Evolutionary conservation across 2,113 vertebrate species (phyloP), one percentile per base, ranked within the genome.

Genomic region (Trogon melanurus): DNA sequence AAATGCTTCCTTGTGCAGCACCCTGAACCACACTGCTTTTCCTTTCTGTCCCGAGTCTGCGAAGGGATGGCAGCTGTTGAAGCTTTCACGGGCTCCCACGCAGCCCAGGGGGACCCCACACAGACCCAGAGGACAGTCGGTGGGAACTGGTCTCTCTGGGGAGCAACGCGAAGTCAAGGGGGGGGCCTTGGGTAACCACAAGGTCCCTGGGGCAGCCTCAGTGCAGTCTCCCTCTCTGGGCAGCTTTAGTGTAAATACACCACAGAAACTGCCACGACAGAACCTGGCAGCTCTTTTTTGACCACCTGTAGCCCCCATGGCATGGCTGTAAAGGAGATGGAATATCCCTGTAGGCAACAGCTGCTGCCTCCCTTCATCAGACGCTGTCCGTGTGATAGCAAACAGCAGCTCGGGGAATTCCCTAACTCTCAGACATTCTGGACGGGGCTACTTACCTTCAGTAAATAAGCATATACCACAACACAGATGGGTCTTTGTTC

Each of bases 51-150:
- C 34, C 11, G 20, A 60, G 32, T 9, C 53, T 88, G 57, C 54
- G 32, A 64, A 60, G 21, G 22, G 9, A 3, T 23, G 29, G 7
- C 2, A 2, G 56, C 27, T 91, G 20, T 12, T 72, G 38, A 16
- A 27, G 18, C 9, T 38, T 65, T 65, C 21, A 13, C 2, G 32
- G 36, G 16, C 26, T 83, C 34, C 38, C 7, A 3, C 5, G 8
- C 0, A 10, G 30, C 17, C 67, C 66, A 54, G 44, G 36, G 48
- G 25, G 17, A 13, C 23, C 14, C 21, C 30, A 38, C 34, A 23
- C 2, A 30, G 29, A 41, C 26, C 11, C 57, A 56, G 21, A 67
- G 27, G 3, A 1, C 3, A 20, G 38, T 11, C 1, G 0, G 11
- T 15, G 23, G 38, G 29, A 72, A 22, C 14, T 64, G 32, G 25